Evolutionary conservation across 2,888 invertebrate species (phyloP).

Genomic region (Lordiphosa andalusiaca): DNA sequence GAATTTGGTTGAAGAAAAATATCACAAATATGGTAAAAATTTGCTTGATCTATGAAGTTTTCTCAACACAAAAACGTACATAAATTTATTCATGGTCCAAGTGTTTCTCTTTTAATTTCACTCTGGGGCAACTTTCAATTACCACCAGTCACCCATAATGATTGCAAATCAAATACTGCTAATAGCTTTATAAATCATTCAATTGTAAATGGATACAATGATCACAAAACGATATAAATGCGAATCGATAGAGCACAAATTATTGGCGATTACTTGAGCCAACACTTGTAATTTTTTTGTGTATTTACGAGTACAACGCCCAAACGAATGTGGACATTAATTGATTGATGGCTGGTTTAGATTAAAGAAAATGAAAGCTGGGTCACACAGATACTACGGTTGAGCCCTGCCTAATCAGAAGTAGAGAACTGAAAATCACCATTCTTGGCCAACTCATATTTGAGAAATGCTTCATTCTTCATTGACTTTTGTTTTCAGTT

Average conservation of each 20-base stretch:
- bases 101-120: not conserved
- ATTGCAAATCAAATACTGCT: slow-evolving; percentile 56
- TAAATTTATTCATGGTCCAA: not conserved
- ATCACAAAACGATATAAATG: slow-evolving; percentile 36
- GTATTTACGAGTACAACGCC: slow-evolving; percentile 39
- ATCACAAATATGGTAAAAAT: too few relatives aligned
- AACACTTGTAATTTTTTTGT: slow-evolving; percentile 42
- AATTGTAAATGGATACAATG: slow-evolving; percentile 45
- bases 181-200: slow-evolving; percentile 50
- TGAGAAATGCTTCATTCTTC: slow-evolving; percentile 46
- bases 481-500: slow-evolving; percentile 14
- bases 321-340: slow-evolving; percentile 47
- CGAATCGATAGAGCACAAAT: slow-evolving; percentile 64
- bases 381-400: not conserved
- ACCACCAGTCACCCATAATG: slow-evolving; percentile 39
- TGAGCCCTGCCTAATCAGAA: slow-evolving; percentile 36
- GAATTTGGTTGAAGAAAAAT: too few relatives aligned
- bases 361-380: slow-evolving; percentile 63
- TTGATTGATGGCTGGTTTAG: slow-evolving; percentile 72
- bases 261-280: slow-evolving; percentile 53
- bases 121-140: slow-evolving; percentile 9
- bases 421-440: slow-evolving; percentile 12
- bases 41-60: too few relatives aligned
- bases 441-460: slow-evolving; percentile 58
- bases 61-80: too few relatives aligned